Conservation (phyloP, 2,888 invertebrate species). For the Nysson spinosus region DNA sequence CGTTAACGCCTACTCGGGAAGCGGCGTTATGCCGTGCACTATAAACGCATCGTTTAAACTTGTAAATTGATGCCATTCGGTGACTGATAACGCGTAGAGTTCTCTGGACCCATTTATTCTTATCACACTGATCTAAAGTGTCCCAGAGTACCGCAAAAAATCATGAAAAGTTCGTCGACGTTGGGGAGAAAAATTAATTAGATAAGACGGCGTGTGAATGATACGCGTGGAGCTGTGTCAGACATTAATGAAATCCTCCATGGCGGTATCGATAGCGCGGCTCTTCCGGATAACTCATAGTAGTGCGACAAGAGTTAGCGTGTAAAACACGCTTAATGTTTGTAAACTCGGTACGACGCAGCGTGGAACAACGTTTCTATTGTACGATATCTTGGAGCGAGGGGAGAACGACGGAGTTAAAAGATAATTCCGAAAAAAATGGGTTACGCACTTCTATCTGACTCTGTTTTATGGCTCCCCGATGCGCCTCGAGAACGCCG, state of each 20-base stretch:
- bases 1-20: slow-evolving; percentile 52
- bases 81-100: slow-evolving; percentile 26
- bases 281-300: not conserved
- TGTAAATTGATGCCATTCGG: slow-evolving; percentile 49
- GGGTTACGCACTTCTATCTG: slow-evolving; percentile 46
- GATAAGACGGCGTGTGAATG: no score
- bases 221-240: no score
- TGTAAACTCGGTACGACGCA: slow-evolving; percentile 31
- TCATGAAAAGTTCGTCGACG: no score
- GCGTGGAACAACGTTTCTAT: slow-evolving; percentile 40
- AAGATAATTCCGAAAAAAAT: slow-evolving; percentile 50
- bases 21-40: slow-evolving; percentile 12
- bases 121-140: not conserved
- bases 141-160: not conserved
- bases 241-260: no score
- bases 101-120: slow-evolving; percentile 12
- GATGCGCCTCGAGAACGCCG: slow-evolving; percentile 7
- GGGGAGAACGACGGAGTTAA: slow-evolving; percentile 5
- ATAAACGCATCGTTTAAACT: slow-evolving; percentile 33
- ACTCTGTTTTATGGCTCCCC: slow-evolving; percentile 22
- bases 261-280: not conserved
- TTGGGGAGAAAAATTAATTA: no score
- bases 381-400: slow-evolving; percentile 28
- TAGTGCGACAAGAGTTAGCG: slow-evolving; percentile 13
- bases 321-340: slow-evolving; percentile 14